A percentile compares a stretch with the other conserved stretches of the same genome.
Conservation (phyloP, 2,888 invertebrate genomes). For the Mesorhabditis sp. region DNA sequence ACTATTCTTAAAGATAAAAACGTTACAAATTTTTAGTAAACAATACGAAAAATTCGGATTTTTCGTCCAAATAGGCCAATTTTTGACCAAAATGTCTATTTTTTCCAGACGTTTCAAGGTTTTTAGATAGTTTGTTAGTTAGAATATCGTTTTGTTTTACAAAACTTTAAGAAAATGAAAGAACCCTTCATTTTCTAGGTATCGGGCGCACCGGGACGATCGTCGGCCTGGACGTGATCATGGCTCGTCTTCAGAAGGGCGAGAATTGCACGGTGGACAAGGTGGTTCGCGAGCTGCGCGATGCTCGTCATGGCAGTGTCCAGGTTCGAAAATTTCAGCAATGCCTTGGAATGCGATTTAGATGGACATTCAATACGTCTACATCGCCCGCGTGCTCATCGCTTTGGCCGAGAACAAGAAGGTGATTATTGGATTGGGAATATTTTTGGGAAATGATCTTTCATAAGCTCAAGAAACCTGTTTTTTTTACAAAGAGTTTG, state of each 20-base stretch:
- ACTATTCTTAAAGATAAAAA: too few species aligned
- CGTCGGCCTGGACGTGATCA: conserved; percentile 41
- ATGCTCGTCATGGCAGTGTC: conserved; percentile 37
- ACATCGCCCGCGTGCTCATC: conserved; percentile 41
- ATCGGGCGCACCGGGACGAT: conserved; percentile 50
- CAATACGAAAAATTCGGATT: too few species aligned
- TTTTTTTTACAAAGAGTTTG: too few species aligned
- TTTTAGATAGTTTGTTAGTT: too few species aligned
- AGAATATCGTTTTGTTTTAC: conserved; percentile 20
- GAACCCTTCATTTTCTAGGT: conserved; percentile 6
- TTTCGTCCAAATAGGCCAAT: too few species aligned
- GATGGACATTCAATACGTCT: conserved; percentile 44
- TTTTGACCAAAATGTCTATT: not conserved
- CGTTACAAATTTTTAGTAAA: too few species aligned
- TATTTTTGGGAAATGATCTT: too few species aligned
- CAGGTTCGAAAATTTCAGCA: conserved; percentile 14
- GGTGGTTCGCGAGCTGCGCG: conserved; percentile 36
- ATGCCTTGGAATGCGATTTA: too few species aligned
- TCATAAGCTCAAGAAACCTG: too few species aligned
- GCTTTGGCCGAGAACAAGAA: conserved; percentile 37
- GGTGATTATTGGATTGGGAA: not conserved
- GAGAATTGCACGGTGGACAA: conserved; percentile 23
- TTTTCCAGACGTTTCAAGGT: too few species aligned
- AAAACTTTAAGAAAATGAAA: not conserved
- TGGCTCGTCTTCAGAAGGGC: conserved; percentile 25